Percentiles rank a stretch among this genome's conserved stretches.
These are phyloP conservation scores for Salpingus planirostris DNA, from an alignment of 2,888 invertebrate genomes.

Conservation along the genomic window DNA sequence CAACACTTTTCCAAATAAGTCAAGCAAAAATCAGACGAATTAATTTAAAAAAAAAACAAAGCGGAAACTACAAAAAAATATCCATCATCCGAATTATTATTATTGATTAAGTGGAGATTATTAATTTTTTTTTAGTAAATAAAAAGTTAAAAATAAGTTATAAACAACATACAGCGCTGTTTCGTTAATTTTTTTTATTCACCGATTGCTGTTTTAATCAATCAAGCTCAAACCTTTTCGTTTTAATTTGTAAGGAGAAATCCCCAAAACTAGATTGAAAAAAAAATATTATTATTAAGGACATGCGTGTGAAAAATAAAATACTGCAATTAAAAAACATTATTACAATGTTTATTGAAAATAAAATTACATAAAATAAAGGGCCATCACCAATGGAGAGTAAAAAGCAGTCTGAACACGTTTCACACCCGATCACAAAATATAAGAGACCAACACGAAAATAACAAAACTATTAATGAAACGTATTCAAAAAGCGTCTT, in stretches of 20 bases:
- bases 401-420: conserved; percentile 18
- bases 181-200: no score
- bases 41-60: not conserved
- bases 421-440: conserved; percentile 15
- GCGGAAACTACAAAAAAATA: conserved; percentile 1
- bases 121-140: no score
- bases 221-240: no score
- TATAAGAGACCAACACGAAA: conserved; percentile 11
- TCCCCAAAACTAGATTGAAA: not conserved
- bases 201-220: no score
- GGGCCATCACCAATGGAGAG: conserved; percentile 36
- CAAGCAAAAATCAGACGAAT: not conserved
- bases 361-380: conserved; percentile 35
- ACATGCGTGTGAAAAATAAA: conserved; percentile 37
- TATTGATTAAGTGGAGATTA: no score
- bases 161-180: no score
- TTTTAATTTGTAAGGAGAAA: not conserved
- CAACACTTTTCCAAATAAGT: not conserved
- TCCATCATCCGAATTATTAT: no score
- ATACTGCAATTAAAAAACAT: conserved; percentile 38
- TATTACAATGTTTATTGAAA: conserved; percentile 41
- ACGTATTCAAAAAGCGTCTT: conserved; percentile 28
- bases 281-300: conserved; percentile 15
- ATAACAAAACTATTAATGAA: conserved; percentile 14
- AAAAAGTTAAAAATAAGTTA: no score